Evolutionary conservation across 2,797 vertebrate genomes (phyloP), one percentile per base, ranked within the genome.

Genomic region (Momotus momota): DNA sequence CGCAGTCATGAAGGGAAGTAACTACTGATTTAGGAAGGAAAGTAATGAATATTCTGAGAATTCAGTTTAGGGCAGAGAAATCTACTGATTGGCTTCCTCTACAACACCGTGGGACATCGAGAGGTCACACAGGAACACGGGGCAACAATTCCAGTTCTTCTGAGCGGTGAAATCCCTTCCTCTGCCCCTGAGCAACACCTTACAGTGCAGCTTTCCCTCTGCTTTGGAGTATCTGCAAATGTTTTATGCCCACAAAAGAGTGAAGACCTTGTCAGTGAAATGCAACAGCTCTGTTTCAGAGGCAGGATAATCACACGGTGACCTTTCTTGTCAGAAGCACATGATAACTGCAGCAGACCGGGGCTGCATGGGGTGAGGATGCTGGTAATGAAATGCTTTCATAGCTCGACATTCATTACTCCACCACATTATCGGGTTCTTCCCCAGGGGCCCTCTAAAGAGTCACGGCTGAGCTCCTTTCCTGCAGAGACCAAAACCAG

Each of bases 341-440:
- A 64, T 9, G 78, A 31, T 74, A 93, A 82, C 86, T 80, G 64
- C 83, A 94, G 93, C 88, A 92, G 67, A 8, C 64, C 72, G 81
- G 83, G 91, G 71, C 93, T 81, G 83, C 83, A 51, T 71, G 74
- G 83, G 45, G 91, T 35, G 87, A 86, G 62, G 64, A 92, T 74
- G 64, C 67, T 89, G 88, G 49, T 90, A 96, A 91, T 93, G 88
- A 95, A 96, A 93, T 81, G 71, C 83, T 95, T 94, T 93, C 93
- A 57, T 78, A 96, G 94, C 78, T 86, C 4, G 2, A 95, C 90
- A 87, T 72, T 97, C 94, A 93, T 96, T 96, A 96, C 95, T 94
- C 90, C 20, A 17, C 79, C 85, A 92, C 83, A 82, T 90, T 94
- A 92, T 12, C 3, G 4, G 88, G 33, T 38, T 95, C 15, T 90